Conservation (phyloP, 2,797 vertebrate genomes). For the Meriones psammophilus region DNA sequence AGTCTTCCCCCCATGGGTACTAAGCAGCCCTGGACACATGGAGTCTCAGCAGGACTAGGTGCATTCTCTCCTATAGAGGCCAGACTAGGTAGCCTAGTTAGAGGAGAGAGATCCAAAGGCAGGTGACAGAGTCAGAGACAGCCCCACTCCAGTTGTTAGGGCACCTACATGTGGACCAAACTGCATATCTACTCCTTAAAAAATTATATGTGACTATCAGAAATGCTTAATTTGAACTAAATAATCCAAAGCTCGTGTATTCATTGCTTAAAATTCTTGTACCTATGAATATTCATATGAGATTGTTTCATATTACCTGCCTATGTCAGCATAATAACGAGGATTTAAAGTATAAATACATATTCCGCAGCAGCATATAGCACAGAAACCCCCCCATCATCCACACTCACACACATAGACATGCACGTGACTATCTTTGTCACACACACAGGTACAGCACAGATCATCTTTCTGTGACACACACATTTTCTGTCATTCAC, state of each 20-base stretch:
- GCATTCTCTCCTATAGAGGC: no score
- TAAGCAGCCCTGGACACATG: no score
- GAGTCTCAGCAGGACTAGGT: no score
- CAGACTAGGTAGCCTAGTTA: no score
- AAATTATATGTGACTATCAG: background rate
- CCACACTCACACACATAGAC: background rate
- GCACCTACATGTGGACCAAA: no score
- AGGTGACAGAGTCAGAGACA: no score
- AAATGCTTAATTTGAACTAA: constrained; percentile 38
- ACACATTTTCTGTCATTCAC: background rate
- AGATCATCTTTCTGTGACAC: background rate
- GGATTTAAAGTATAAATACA: background rate
- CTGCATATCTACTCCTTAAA: background rate
- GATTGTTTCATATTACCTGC: background rate
- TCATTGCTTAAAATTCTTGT: background rate
- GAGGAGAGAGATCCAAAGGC: no score
- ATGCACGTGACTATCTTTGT: background rate
- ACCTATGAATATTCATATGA: background rate
- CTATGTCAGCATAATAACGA: background rate
- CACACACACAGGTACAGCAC: background rate
- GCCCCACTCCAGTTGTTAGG: no score
- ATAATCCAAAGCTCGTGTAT: background rate
- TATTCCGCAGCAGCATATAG: background rate
- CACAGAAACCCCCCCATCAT: background rate
- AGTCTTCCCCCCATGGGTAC: no score